Conservation (phyloP, 2,113 vertebrate genomes). For the Pandion haliaetus region DNA sequence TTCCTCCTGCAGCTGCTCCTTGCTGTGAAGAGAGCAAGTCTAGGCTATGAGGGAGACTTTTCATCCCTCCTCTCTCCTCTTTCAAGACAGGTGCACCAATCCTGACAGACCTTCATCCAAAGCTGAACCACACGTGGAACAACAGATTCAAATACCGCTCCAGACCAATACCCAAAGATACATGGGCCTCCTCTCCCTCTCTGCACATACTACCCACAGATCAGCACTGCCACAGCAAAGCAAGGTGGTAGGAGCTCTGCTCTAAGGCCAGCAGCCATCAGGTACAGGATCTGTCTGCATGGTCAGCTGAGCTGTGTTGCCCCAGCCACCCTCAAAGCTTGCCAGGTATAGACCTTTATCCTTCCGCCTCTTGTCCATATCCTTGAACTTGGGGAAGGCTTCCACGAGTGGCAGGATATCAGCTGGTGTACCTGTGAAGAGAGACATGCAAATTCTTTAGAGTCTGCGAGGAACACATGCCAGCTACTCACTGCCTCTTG, state of each 20-base stretch:
- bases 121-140: background rate
- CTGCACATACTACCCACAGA: background rate
- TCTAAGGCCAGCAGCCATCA: background rate
- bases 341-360: constrained; percentile 68
- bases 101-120: background rate
- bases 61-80: background rate
- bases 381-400: constrained; percentile 66
- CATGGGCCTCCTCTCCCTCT: background rate
- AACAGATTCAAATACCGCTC: background rate
- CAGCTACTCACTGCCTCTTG: background rate
- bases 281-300: background rate
- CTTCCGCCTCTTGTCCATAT: constrained; percentile 25
- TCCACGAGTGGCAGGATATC: constrained; percentile 88
- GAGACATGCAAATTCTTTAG: background rate
- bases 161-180: background rate
- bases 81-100: background rate
- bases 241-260: background rate
- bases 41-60: background rate
- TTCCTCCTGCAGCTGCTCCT: background rate
- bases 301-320: background rate
- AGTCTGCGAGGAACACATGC: background rate
- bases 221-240: background rate
- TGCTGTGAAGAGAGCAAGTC: background rate
- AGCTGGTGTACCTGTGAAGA: constrained; percentile 80
- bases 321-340: background rate